A percentile compares a stretch with the other conserved stretches of the same genome.
These are phyloP conservation scores for Pollenia amentaria DNA, from an alignment of 2,888 invertebrate genomes.

Conservation along the genomic window DNA sequence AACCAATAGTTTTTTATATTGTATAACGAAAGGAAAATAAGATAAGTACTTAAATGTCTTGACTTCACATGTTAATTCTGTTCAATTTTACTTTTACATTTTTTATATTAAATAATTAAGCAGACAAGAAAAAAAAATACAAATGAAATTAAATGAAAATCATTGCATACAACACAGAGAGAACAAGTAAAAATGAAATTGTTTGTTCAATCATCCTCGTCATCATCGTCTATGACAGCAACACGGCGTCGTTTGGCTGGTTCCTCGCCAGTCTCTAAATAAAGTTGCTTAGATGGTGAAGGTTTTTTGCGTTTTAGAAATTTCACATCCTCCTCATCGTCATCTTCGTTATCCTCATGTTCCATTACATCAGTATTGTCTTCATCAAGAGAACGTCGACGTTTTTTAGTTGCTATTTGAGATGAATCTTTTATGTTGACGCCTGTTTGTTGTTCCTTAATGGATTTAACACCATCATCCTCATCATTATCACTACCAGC, in stretches of 20 bases:
- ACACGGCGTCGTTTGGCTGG: constrained; percentile 83
- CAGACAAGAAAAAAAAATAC: constrained; percentile 7
- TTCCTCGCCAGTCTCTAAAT: constrained; percentile 70
- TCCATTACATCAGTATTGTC: constrained; percentile 26
- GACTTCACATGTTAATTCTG: constrained; percentile 36
- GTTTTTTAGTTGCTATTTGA: constrained; percentile 74
- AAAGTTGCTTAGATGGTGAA: constrained; percentile 70
- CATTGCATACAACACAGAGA: constrained; percentile 51
- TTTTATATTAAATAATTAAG: constrained; percentile 44
- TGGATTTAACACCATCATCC: constrained; percentile 50
- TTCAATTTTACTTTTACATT: background rate
- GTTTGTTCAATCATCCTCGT: constrained; percentile 77
- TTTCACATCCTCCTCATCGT: constrained; percentile 79
- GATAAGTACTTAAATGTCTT: constrained; percentile 29
- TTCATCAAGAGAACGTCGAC: constrained; percentile 71
- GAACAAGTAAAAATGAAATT: constrained; percentile 29
- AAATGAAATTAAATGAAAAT: constrained; percentile 52
- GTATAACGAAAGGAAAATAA: constrained; percentile 8
- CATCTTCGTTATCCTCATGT: constrained; percentile 57
- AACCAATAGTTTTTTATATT: background rate
- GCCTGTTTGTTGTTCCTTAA: constrained; percentile 51
- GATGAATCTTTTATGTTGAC: constrained; percentile 38
- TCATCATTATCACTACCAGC: background rate
- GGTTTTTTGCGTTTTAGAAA: constrained; percentile 81
- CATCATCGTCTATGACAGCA: constrained; percentile 83